phyloP scores from a whole-genome alignment of 2,113 vertebrate genomes.

The Platanista minor region DNA sequence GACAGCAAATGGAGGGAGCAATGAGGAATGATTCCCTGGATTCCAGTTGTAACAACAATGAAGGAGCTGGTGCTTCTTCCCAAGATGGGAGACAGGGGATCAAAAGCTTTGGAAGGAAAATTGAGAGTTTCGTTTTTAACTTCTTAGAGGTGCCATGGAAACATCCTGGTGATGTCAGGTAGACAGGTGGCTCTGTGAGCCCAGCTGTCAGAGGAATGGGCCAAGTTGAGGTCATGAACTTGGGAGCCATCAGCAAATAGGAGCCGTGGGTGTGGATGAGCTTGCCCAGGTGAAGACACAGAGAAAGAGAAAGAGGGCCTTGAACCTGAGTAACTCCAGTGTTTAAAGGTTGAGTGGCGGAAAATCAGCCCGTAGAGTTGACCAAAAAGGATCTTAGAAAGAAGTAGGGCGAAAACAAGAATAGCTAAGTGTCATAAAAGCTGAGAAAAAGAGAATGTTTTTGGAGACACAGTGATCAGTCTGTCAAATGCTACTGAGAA shows the following conservation, averaged over 20 bases:
- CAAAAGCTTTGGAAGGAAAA: not conserved
- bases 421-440: not conserved
- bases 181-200: not conserved
- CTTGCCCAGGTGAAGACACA: not conserved
- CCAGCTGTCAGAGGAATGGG: not conserved
- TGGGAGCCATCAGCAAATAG: not conserved
- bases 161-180: not conserved
- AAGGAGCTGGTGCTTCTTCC: not conserved
- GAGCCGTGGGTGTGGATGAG: not conserved
- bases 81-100: not conserved
- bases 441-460: not conserved
- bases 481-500: not conserved
- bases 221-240: not conserved
- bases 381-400: not conserved
- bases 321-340: not conserved
- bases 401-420: not conserved
- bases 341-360: not conserved
- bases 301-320: not conserved
- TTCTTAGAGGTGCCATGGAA: not conserved
- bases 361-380: not conserved
- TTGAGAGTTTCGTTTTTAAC: not conserved
- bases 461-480: not conserved
- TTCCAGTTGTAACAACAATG: not conserved
- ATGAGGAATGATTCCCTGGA: not conserved
- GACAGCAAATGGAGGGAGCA: no score